Evolutionary conservation across 2,113 vertebrate genomes (phyloP), one percentile per base, ranked within the genome.

Genomic region (Maccullochella peelii): DNA sequence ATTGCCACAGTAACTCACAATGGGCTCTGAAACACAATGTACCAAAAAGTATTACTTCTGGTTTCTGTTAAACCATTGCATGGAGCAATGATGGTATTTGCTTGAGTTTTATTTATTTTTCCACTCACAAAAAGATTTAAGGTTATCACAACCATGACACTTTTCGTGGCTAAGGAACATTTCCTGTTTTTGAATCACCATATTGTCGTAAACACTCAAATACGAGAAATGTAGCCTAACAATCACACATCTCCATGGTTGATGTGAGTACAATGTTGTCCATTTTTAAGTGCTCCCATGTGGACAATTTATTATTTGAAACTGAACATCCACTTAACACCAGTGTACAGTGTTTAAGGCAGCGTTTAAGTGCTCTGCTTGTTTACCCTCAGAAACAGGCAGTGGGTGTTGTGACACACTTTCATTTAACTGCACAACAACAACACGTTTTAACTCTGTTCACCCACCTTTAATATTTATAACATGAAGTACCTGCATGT

Each of bases 301-400:
- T 78, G 84, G 54, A 80, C 42, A 23, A 0, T 85, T 85, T 66
- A 80, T 73, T 68, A 77, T 82, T 73, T 80, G 70, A 61, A 74
- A 78, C 25, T 27, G 76, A 85, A 61, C 84, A 66, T 83, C 81
- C 87, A 85, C 88, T 88, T 77, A 82, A 85, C 88, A 2, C 40
- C 14, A 6, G 67, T 8, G 57, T 20, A 2, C 52, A 3, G 40
- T 44, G 84, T 84, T 82, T 59, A 70, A 83, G 73, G 88, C 58
- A 8, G 82, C 23, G 2, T 78, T 80, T 77, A 82, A 83, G 74
- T 18, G 62, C 79, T 74, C 69, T 55, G 52, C 77, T 71, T 62
- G 77, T 77, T 71, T 5, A n/a, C 70, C 67, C 58, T 85, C 79
- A 38, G 52, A 62, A 38, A 54, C 73, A 73, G 33, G 47, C 25